Percentiles rank a stretch among this genome's conserved stretches.
These are phyloP conservation scores for Neodontobutis hainanensis DNA, from an alignment of 2,113 vertebrate species.

Conservation along the genomic window DNA sequence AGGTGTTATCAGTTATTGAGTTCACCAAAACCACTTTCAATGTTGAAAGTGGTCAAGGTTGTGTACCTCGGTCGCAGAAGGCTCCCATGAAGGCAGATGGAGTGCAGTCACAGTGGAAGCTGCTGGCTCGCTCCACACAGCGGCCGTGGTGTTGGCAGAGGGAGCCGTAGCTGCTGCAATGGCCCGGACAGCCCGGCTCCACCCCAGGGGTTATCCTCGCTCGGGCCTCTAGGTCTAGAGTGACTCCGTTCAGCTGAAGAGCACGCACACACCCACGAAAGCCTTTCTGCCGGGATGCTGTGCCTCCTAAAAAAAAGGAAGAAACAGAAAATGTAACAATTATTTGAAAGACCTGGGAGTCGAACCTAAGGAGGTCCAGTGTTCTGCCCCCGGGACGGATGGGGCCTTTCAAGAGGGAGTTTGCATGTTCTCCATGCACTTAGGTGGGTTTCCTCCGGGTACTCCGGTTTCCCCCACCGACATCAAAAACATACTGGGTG, in stretches of 20 bases:
- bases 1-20: background rate
- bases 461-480: too few species aligned
- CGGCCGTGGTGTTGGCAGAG: slow-evolving; percentile 87
- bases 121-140: slow-evolving; percentile 84
- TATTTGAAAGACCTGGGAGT: too few species aligned
- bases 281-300: slow-evolving; percentile 92
- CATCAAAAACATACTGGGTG: too few species aligned
- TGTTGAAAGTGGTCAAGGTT: too few species aligned
- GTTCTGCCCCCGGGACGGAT: too few species aligned
- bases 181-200: slow-evolving; percentile 88
- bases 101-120: slow-evolving; percentile 89
- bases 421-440: too few species aligned
- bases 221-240: slow-evolving; percentile 88
- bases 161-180: slow-evolving; percentile 92
- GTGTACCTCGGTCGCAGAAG: slow-evolving; percentile 88
- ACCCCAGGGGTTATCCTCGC: slow-evolving; percentile 91
- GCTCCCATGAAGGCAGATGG: slow-evolving; percentile 84
- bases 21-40: background rate
- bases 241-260: slow-evolving; percentile 87
- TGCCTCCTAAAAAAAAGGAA: slow-evolving; percentile 82
- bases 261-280: slow-evolving; percentile 93
- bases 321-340: background rate
- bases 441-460: too few species aligned
- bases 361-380: too few species aligned
- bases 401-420: too few species aligned